Base-by-base conservation (phyloP, 2,113 vertebrate genomes). In the Cygnus atratus region DNA sequence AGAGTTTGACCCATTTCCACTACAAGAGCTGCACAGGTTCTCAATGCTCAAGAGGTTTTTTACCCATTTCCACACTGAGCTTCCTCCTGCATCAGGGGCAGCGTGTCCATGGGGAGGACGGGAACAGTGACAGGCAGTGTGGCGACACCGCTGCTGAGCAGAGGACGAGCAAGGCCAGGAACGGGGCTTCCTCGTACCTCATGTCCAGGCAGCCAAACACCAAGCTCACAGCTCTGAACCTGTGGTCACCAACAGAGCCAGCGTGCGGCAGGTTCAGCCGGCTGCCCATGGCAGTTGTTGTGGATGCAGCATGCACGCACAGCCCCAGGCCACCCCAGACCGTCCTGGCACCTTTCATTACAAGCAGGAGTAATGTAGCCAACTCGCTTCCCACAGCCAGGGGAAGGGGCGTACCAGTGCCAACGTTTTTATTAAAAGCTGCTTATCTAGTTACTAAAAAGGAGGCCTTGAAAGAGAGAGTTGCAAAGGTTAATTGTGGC, bases 341-440 rank as follows among this genome's bases (percentile, higher is more conserved):
- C 24, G 3, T 17, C 50, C 73, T 21, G 33, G 20, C 19, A 31
- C 43, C 5, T 16, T 9, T 39, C 65, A 41, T n/a, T 25, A 6
- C 2, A 5, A 79, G 72, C 55, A 33, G 71, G 35, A 87, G 48
- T 0, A 9, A 31, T 29, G 41, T 9, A 35, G 22, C 55, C 41
- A 7, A 58, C 3, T 1, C 7, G 6, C 4, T 57, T 28, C 58
- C 63, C 37, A 6, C 11, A 80, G 55, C n/a, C 59, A 48, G 11
- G 24, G 44, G 22, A 83, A 15, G 13, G 39, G 44, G 3, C 0
- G 0, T 16, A 29, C 59, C 61, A 41, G 70, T 78, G 86, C 58
- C 90, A 90, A 66, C 0, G 0, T 65, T 80, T 97, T 96, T 97
- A 97, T 97, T 96, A 21, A 68, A 81, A 94, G 85, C 79, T 94